Evolutionary conservation across 2,888 invertebrate genomes (phyloP).

Genomic region (Priocnemis perturbator): DNA sequence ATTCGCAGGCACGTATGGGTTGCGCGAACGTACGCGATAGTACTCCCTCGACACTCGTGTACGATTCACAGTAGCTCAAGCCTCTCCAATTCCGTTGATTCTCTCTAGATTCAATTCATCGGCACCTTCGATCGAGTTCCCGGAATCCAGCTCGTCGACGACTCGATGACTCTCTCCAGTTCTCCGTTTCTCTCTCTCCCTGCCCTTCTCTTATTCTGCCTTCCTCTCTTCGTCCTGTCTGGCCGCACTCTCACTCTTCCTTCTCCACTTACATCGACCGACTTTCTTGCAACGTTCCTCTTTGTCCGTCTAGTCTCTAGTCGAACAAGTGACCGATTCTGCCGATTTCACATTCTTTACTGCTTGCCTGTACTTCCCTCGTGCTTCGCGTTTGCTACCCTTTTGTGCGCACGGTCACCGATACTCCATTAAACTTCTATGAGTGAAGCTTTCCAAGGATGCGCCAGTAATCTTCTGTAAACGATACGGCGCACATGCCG

Average conservation of each 20-base stretch:
- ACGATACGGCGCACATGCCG: not conserved
- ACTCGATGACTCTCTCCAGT: constrained; percentile 10
- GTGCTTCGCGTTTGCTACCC: not conserved
- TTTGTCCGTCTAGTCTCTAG: too few species aligned
- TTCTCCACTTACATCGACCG: not conserved
- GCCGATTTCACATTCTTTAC: too few species aligned
- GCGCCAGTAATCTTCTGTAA: constrained; percentile 24
- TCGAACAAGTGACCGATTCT: too few species aligned
- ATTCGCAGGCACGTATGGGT: not conserved
- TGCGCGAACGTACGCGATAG: not conserved
- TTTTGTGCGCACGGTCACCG: constrained; percentile 29
- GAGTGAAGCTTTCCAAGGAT: constrained; percentile 34
- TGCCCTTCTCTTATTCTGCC: not conserved
- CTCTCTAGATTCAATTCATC: constrained; percentile 36
- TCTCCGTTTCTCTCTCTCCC: not conserved
- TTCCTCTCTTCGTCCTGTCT: not conserved
- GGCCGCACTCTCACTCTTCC: not conserved
- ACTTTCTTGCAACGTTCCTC: too few species aligned
- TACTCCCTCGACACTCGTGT: not conserved
- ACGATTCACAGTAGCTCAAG: not conserved
- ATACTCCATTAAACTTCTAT: constrained; percentile 43
- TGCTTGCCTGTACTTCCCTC: too few species aligned
- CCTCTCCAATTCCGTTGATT: constrained; percentile 19
- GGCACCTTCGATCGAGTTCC: constrained; percentile 32
- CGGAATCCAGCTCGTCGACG: constrained; percentile 5